Percentiles rank a stretch among this genome's conserved stretches.
Evolutionary conservation across 2,113 vertebrate species (phyloP).

Genomic region (Copsychus sechellarum): DNA sequence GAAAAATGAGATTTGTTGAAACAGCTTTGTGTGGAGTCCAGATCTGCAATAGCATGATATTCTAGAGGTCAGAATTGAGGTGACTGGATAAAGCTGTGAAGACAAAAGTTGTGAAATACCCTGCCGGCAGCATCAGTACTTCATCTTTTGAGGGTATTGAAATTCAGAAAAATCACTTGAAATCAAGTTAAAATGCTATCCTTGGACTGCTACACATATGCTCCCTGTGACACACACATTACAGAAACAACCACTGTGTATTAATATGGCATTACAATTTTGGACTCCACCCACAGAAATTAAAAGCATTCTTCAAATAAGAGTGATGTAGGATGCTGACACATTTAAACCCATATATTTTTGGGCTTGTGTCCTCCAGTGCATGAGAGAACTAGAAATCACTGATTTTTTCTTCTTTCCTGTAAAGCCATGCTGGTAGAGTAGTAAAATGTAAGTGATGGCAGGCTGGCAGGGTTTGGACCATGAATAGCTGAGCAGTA

Average conservation of each 20-base stretch:
- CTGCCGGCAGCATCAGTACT: neutral
- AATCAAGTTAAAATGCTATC: neutral
- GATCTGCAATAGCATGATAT: neutral
- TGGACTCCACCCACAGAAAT: conserved; percentile 38
- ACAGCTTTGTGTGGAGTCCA: neutral
- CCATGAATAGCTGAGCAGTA: neutral
- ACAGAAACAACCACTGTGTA: conserved; percentile 1
- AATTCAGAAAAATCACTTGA: neutral
- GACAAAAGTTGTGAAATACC: neutral
- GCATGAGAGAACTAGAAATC: conserved; percentile 9
- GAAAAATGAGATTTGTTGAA: conserved; percentile 10
- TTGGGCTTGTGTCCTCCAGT: conserved; percentile 11
- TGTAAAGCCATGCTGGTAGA: neutral
- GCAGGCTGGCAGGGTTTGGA: neutral
- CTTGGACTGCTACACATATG: neutral
- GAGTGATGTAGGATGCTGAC: conserved; percentile 30
- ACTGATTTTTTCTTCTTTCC: conserved; percentile 1
- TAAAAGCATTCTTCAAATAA: neutral
- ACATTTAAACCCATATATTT: conserved; percentile 28
- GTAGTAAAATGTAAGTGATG: neutral
- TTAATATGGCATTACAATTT: conserved; percentile 24
- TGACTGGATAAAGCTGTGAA: neutral
- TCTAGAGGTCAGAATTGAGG: neutral
- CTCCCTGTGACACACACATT: neutral
- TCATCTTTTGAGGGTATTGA: neutral